Percentiles rank a stretch among this genome's conserved stretches.
phyloP scores from a whole-genome alignment of 2,797 vertebrate species.

The Lophius americanus region DNA sequence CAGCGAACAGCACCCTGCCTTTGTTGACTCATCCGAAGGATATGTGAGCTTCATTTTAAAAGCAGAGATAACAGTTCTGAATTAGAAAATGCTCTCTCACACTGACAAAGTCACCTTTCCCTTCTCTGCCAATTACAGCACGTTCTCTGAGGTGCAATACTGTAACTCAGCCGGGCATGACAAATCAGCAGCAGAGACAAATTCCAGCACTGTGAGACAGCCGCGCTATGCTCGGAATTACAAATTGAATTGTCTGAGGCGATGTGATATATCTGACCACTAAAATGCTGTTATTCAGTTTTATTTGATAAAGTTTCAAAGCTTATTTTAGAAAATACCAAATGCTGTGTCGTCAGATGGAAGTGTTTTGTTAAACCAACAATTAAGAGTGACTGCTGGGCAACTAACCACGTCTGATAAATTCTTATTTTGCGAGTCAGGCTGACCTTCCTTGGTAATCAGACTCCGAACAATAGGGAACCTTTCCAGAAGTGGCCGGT shows the following conservation, averaged over 20 bases:
- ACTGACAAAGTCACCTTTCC: conserved; percentile 68
- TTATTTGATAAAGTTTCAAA: conserved; percentile 36
- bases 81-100: conserved; percentile 48
- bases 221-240: conserved; percentile 49
- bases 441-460: too few species aligned
- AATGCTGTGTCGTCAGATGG: conserved; percentile 24
- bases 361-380: background rate
- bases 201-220: conserved; percentile 48
- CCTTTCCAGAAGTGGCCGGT: too few species aligned
- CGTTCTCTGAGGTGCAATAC: conserved; percentile 56
- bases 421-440: too few species aligned
- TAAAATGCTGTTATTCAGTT: conserved; percentile 55
- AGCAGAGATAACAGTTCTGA: conserved; percentile 51
- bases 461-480: too few species aligned
- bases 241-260: conserved; percentile 53
- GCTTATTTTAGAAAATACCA: conserved; percentile 36
- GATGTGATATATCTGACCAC: conserved; percentile 38
- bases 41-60: conserved; percentile 47
- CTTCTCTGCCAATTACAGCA: conserved; percentile 61
- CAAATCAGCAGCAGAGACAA: conserved; percentile 56
- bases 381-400: too few species aligned
- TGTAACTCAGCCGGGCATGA: conserved; percentile 45
- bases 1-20: conserved; percentile 27
- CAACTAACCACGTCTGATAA: too few species aligned
- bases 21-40: conserved; percentile 47